These are phyloP conservation scores for Platalea minor DNA, from an alignment of 2,797 vertebrate species.

Conservation along the genomic window DNA sequence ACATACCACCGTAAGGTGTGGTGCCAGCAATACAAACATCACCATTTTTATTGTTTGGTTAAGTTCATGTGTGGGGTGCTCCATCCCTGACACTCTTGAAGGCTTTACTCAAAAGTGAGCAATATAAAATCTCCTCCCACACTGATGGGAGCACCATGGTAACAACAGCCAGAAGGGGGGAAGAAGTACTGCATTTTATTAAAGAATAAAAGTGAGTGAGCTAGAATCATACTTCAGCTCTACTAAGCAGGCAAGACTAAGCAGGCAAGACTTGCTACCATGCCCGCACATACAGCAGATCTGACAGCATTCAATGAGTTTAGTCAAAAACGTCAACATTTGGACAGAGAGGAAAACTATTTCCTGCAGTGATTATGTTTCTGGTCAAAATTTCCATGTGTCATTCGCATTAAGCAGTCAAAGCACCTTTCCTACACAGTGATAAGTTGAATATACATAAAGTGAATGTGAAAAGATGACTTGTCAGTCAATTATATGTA, in stretches of 20 bases:
- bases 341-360: neutral
- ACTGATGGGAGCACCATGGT: conserved; percentile 27
- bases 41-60: neutral
- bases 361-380: neutral
- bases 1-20: neutral
- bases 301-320: neutral
- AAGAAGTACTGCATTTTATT: neutral
- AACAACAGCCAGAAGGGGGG: conserved; percentile 1
- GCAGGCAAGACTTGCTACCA: neutral
- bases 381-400: neutral
- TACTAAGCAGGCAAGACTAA: neutral
- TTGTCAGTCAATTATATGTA: neutral
- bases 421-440: neutral
- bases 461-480: neutral
- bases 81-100: neutral
- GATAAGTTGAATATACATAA: neutral
- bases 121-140: conserved; percentile 27
- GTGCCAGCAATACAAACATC: neutral
- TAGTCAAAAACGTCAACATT: neutral
- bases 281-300: neutral
- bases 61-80: neutral
- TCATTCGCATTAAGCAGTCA: neutral
- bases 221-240: neutral
- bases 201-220: neutral
- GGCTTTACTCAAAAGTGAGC: conserved; percentile 23